Conservation (phyloP, 2,888 invertebrate genomes). For the Orthonychiurus folsomi region DNA sequence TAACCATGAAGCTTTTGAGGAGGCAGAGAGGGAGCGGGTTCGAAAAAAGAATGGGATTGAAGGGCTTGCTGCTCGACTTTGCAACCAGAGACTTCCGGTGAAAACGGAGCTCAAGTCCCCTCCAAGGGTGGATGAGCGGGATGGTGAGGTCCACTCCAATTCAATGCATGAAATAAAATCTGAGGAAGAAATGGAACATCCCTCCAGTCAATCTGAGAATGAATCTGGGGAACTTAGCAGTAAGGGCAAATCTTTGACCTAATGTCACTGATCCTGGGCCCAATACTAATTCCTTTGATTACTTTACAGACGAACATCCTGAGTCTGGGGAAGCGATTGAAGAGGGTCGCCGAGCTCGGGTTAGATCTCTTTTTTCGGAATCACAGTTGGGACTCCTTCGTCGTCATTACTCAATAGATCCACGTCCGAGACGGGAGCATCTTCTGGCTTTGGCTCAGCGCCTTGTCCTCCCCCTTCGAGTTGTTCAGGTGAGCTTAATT, state of each 20-base stretch:
- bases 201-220: constrained; percentile 39
- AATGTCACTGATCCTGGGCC: neutral
- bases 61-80: constrained; percentile 46
- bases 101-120: constrained; percentile 9
- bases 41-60: constrained; percentile 44
- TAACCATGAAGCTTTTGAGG: constrained; percentile 28
- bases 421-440: constrained; percentile 88
- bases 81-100: constrained; percentile 25
- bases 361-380: constrained; percentile 86
- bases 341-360: constrained; percentile 48
- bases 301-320: constrained; percentile 20
- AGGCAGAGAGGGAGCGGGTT: constrained; percentile 21
- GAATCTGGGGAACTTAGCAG: constrained; percentile 36
- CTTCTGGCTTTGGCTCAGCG: constrained; percentile 76
- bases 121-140: constrained; percentile 7
- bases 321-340: constrained; percentile 32
- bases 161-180: constrained; percentile 51
- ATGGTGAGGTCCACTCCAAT: constrained; percentile 42
- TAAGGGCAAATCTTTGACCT: constrained; percentile 21
- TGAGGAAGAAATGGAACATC: constrained; percentile 35
- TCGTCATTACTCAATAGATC: constrained; percentile 79
- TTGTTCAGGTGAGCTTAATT: constrained; percentile 51
- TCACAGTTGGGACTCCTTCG: constrained; percentile 83
- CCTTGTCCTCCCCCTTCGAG: constrained; percentile 52
- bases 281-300: no score